Evolutionary conservation across 2,113 vertebrate genomes (phyloP), one percentile per base, ranked within the genome.

Genomic region (Cathartes aura): DNA sequence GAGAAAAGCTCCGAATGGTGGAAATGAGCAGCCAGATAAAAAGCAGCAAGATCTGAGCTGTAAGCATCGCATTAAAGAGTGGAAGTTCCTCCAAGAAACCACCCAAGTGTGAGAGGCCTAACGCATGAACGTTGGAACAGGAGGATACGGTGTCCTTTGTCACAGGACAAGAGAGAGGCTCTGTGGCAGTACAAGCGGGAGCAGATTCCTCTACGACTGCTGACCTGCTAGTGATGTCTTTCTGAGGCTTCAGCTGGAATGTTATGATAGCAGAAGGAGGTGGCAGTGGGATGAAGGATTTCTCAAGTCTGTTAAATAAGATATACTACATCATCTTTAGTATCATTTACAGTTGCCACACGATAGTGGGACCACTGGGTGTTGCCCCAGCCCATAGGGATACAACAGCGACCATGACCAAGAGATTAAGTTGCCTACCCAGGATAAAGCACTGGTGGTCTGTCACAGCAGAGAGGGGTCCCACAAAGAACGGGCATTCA

Each of bases 121-220:
- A 9, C 0, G 1, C 43, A 47, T 4, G 10, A 66, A n/a, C 23
- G 7, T n/a, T 1, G 0, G 0, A 56, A 32, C 3, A 2, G 38
- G 63, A 71, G 70, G 56, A 12, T 36, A 24, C 0, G 0, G 12
- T 68, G 47, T 73, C 53, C 76, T 92, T 78, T 62, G 40, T 71
- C 43, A 36, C 59, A 26, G 60, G 43, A 36, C 30, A 60, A 63
- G 58, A 34, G 64, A 55, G 59, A 24, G 15, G 17, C 20, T 76
- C 80, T 6, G 4, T 53, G 67, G n/a, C 79, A 27, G 17, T 45
- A 38, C 24, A 38, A 40, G n/a, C 0, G 1, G 75, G 62, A 92
- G n/a, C 62, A 55, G 60, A 40, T 56, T 74, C 36, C 42, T 90
- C 52, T 66, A 5, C 3, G 9, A 3, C 62, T 48, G 68, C 75